Conservation (phyloP, 1,140 invertebrate genomes). For the Polypedilum vanderplanki region DNA sequence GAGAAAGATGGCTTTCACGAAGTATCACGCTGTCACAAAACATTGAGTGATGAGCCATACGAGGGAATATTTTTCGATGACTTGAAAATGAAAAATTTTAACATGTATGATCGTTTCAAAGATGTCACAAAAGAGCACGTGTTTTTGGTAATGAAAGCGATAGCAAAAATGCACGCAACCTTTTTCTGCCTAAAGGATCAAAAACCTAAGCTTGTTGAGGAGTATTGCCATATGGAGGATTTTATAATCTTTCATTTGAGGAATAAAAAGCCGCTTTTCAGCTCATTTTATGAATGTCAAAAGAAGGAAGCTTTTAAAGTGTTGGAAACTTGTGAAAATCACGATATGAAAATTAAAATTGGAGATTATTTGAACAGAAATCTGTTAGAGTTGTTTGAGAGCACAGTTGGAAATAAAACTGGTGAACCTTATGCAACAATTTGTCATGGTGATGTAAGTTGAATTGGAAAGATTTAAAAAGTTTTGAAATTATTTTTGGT, state of each 20-base stretch:
- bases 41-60: slow-evolving; percentile 38
- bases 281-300: slow-evolving; percentile 36
- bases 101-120: slow-evolving; percentile 44
- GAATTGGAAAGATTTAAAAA: neutral
- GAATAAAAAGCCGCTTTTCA: slow-evolving; percentile 33
- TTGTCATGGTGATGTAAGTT: slow-evolving; percentile 47
- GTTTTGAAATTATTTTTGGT: neutral
- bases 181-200: slow-evolving; percentile 45
- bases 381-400: slow-evolving; percentile 35
- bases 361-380: slow-evolving; percentile 33
- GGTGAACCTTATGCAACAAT: slow-evolving; percentile 44
- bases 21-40: slow-evolving; percentile 43
- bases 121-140: slow-evolving; percentile 45
- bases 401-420: slow-evolving; percentile 32
- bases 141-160: slow-evolving; percentile 44
- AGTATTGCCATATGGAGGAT: slow-evolving; percentile 35
- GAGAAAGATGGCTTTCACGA: slow-evolving; percentile 36
- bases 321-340: slow-evolving; percentile 30
- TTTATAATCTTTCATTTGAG: slow-evolving; percentile 37
- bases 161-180: slow-evolving; percentile 50
- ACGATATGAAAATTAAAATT: slow-evolving; percentile 32
- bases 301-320: slow-evolving; percentile 35
- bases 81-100: slow-evolving; percentile 43
- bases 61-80: slow-evolving; percentile 52
- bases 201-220: neutral